Evolutionary conservation across 2,113 vertebrate species (phyloP).

Genomic region (Otis tarda): DNA sequence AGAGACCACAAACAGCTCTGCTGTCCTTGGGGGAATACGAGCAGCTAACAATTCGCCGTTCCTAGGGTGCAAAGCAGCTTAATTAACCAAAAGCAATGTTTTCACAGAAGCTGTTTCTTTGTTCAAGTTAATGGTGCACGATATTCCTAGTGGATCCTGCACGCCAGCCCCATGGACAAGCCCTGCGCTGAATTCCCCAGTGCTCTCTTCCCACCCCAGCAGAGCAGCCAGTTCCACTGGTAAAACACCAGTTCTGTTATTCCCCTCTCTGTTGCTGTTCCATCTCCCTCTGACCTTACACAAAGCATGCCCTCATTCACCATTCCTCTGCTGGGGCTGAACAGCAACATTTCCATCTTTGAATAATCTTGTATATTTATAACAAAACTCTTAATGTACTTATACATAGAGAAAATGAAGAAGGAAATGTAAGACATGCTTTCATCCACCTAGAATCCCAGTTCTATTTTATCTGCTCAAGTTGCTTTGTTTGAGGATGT

Average conservation of each 20-base stretch:
- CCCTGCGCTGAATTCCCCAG: neutral
- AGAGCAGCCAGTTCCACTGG: neutral
- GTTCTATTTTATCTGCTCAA: neutral
- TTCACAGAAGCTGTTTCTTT: neutral
- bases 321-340: neutral
- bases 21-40: neutral
- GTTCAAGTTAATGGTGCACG: constrained; percentile 34
- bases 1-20: neutral
- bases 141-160: neutral
- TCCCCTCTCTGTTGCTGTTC: neutral
- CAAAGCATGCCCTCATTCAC: neutral
- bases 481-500: neutral
- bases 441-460: neutral
- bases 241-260: neutral
- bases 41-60: constrained; percentile 32
- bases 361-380: neutral
- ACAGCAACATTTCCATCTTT: neutral
- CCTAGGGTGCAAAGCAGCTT: constrained; percentile 28
- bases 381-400: neutral
- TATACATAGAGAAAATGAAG: neutral
- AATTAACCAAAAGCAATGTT: constrained; percentile 59
- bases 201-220: neutral
- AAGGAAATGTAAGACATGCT: accelerated
- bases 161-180: neutral
- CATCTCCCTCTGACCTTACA: neutral